Evolutionary conservation across 2,888 invertebrate genomes (phyloP), one percentile per base, ranked within the genome.

Genomic region (Linyphia triangularis): DNA sequence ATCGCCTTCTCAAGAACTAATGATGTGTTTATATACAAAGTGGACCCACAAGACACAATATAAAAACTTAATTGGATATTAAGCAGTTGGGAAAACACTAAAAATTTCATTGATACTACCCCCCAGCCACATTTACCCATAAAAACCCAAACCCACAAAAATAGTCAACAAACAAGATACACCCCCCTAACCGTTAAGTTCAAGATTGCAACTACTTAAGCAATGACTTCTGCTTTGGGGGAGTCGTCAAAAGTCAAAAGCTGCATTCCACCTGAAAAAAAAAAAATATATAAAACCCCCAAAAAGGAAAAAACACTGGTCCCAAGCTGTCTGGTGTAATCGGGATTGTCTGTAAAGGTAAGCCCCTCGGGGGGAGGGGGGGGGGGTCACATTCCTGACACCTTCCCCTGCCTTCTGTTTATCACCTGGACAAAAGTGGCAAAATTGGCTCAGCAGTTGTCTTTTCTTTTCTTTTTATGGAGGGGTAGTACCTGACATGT

Each of bases 281-380:
- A 51, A 51, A 16, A 51, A 51, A n/a, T 7, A 51, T 13, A 33
- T 6, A 51, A 51, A 51, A 51, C n/a, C n/a, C n/a, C n/a, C n/a
- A 51, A 51, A 5, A 51, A 51, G 13, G n/a, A n/a, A 51, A 57
- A 69, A 33, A 59, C 51, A 67, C 51, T 37, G 81, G 86, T 28
- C 79, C 86, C 86, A 81, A 24, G 86, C 86, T 40, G 86, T 86
- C 86, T 86, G 86, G 72, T 51, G 33, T 37, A 59, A 86, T 40
- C 85, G 85, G 40, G 28, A 43, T 28, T 22, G n/a, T 28, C 33
- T 19, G 24, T n/a, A 33, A 63, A 40, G 63, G 40, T 1, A 3
- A 40, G 1, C 51, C 51, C 13, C 51, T n/a, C 51, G 16, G 16
- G 16, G 51, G 16, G 9, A 5, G n/a, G 51, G n/a, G 2, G 69